Evolutionary conservation across 2,888 invertebrate genomes (phyloP).

Genomic region (Callyntrura guangdongensis): DNA sequence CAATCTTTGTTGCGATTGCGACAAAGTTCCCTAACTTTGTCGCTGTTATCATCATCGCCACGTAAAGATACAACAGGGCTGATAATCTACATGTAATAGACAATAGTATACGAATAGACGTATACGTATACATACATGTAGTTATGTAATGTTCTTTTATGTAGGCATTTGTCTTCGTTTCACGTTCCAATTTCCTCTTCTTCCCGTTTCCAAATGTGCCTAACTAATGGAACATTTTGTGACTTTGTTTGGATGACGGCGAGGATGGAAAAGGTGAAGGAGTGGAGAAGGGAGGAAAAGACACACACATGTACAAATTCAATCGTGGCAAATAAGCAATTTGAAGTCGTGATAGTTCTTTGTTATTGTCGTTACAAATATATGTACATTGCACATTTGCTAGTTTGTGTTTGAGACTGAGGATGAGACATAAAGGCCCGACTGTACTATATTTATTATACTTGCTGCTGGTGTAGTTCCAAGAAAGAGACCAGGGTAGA

Average conservation of each 20-base stretch:
- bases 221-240: conserved; percentile 84
- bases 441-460: not conserved
- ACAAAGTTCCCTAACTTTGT: not conserved
- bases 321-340: conserved; percentile 62
- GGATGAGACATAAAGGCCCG: not conserved
- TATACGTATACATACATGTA: not conserved
- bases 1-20: not conserved
- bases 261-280: not conserved
- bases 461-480: conserved; percentile 83
- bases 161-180: conserved; percentile 7
- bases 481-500: conserved; percentile 76
- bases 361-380: not conserved
- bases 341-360: too few species aligned
- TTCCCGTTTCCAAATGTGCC: conserved; percentile 20
- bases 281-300: conserved; percentile 51
- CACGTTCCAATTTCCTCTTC: not conserved
- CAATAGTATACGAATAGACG: conserved; percentile 35
- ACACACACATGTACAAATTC: not conserved
- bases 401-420: conserved; percentile 73
- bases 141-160: too few species aligned
- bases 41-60: not conserved
- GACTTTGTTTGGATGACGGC: conserved; percentile 64
- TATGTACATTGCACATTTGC: not conserved
- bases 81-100: conserved; percentile 45
- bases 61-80: conserved; percentile 51